phyloP scores from a whole-genome alignment of 2,113 vertebrate genomes.

The Actenoides hombroni region DNA sequence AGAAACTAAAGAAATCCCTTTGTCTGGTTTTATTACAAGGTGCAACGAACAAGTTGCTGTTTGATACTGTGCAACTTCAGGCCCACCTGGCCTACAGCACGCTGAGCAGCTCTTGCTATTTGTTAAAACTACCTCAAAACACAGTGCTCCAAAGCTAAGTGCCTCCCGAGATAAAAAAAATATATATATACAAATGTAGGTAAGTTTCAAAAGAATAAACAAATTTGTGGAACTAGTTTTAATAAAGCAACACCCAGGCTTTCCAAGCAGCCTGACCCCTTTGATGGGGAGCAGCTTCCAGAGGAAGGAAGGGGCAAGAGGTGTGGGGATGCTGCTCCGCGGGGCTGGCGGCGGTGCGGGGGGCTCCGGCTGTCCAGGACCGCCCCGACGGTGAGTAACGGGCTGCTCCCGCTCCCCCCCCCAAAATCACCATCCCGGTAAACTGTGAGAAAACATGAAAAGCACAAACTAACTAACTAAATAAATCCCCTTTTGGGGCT shows the following conservation, averaged over 20 bases:
- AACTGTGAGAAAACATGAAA: neutral
- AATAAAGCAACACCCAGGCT: neutral
- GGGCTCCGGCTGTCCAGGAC: neutral
- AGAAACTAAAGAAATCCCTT: neutral
- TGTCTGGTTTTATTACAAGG: rapidly evolving
- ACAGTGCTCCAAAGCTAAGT: rapidly evolving
- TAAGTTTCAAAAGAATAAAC: neutral
- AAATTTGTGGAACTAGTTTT: neutral
- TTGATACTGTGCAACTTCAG: neutral
- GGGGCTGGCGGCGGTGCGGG: too few species aligned
- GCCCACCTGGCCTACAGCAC: neutral
- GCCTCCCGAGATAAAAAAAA: neutral
- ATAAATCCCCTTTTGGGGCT: neutral
- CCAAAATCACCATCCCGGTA: neutral
- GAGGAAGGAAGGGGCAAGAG: neutral
- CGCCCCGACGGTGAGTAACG: neutral
- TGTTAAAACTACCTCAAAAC: neutral
- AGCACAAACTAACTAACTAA: neutral
- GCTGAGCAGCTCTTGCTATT: rapidly evolving
- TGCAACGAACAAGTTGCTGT: neutral
- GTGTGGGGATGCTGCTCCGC: neutral
- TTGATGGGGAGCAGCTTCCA: neutral
- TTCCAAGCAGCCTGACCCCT: neutral
- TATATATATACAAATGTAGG: neutral
- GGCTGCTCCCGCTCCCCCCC: neutral